A percentile compares a stretch with the other conserved stretches of the same genome.
phyloP scores from a whole-genome alignment of 2,888 invertebrate genomes.

The Drosophila nr. medialis region DNA sequence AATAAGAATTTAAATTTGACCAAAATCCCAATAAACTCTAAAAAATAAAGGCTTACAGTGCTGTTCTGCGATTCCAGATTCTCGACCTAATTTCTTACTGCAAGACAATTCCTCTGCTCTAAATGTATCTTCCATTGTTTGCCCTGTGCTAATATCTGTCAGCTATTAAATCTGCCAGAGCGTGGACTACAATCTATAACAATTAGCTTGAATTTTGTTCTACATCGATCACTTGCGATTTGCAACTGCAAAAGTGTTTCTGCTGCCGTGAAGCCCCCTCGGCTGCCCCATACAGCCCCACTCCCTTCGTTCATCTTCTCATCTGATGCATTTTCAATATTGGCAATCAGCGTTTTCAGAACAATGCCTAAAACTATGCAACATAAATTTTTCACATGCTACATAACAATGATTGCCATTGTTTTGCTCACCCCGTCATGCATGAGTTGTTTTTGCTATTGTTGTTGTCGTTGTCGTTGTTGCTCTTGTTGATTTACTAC shows the following conservation, averaged over 20 bases:
- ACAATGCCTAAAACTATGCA: conserved; percentile 61
- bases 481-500: conserved; percentile 76
- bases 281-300: not conserved
- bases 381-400: conserved; percentile 65
- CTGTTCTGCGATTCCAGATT: not conserved
- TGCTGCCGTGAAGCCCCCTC: not conserved
- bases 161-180: not conserved
- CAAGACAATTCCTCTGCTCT: not conserved
- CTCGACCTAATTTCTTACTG: not conserved
- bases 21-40: not conserved
- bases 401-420: conserved; percentile 73
- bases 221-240: conserved; percentile 52
- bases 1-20: not conserved
- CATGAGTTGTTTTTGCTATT: conserved; percentile 30
- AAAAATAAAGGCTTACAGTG: too few relatives aligned
- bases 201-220: conserved; percentile 44
- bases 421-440: conserved; percentile 42
- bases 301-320: not conserved
- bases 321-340: conserved; percentile 42
- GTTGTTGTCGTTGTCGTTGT: conserved; percentile 15
- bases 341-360: conserved; percentile 59
- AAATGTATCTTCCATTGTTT: not conserved
- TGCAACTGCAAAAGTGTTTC: conserved; percentile 24
- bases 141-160: not conserved
- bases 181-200: conserved; percentile 16